Conservation (phyloP, 1,140 invertebrate species). For the Potamilus streckersoni region DNA sequence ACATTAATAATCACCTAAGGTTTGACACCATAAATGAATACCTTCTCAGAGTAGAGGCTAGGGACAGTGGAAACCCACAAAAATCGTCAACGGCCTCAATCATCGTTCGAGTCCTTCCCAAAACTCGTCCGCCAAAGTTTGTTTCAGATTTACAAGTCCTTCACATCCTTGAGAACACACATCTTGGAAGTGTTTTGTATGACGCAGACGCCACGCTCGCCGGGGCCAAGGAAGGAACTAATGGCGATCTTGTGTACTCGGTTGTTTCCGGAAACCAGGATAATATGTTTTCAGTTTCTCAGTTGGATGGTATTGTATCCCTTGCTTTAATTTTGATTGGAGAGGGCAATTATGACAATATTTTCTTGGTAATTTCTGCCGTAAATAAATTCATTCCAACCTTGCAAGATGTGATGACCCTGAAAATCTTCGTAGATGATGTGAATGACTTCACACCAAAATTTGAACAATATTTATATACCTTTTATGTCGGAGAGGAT, state of each 20-base stretch:
- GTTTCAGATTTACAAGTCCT: constrained; percentile 7
- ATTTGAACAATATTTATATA: constrained; percentile 14
- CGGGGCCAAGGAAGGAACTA: constrained; percentile 21
- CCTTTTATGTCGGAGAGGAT: constrained; percentile 9
- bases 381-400: constrained; percentile 18
- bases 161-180: constrained; percentile 23
- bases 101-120: constrained; percentile 15
- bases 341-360: neutral
- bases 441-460: constrained; percentile 21
- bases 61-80: constrained; percentile 13
- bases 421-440: constrained; percentile 21
- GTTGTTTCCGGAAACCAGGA: constrained; percentile 10
- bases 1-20: constrained; percentile 5
- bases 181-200: constrained; percentile 12
- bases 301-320: constrained; percentile 12
- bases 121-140: constrained; percentile 20
- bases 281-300: constrained; percentile 10
- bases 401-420: constrained; percentile 12
- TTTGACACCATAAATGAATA: constrained; percentile 21
- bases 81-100: constrained; percentile 18
- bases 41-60: constrained; percentile 23
- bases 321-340: constrained; percentile 6
- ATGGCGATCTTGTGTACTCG: constrained; percentile 19
- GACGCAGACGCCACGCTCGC: constrained; percentile 23
- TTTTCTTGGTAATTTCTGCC: constrained; percentile 5